phyloP scores from a whole-genome alignment of 2,797 vertebrate genomes.

The Poeciliopsis turneri region DNA sequence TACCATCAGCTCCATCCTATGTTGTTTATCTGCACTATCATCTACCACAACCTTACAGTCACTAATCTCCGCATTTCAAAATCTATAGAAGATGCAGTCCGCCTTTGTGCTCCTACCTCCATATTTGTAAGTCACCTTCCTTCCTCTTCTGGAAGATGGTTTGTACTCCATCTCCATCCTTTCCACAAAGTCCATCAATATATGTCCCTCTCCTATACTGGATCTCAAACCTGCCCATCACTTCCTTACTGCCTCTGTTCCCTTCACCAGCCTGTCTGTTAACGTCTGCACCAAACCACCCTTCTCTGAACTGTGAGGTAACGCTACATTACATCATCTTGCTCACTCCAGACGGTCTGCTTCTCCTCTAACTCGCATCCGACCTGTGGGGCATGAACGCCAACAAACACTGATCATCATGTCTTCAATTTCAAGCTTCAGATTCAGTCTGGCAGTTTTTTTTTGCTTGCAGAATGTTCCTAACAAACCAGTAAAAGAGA shows the following conservation, averaged over 20 bases:
- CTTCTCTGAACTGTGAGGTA: neutral
- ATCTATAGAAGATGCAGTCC: too few species aligned
- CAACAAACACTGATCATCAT: neutral
- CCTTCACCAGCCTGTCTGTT: neutral
- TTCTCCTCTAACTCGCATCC: too few species aligned
- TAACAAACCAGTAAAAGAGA: neutral
- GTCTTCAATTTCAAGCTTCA: neutral
- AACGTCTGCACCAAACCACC: neutral
- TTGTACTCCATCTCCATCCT: neutral
- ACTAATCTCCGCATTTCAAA: too few species aligned
- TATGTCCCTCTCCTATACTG: neutral
- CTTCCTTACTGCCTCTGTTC: neutral
- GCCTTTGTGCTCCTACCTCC: too few species aligned
- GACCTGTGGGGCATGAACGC: too few species aligned
- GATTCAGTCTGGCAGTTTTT: neutral
- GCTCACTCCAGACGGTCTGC: too few species aligned
- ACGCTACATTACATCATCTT: neutral
- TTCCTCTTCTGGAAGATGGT: neutral
- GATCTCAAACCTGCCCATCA: neutral
- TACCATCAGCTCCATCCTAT: neutral
- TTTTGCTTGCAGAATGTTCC: neutral
- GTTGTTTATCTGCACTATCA: too few species aligned
- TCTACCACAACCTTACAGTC: too few species aligned
- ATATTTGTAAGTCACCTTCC: too few species aligned
- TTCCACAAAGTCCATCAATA: neutral